Evolutionary conservation across 1,140 invertebrate species (phyloP), one percentile per base, ranked within the genome.

Genomic region (Drosophila kepulauana): DNA sequence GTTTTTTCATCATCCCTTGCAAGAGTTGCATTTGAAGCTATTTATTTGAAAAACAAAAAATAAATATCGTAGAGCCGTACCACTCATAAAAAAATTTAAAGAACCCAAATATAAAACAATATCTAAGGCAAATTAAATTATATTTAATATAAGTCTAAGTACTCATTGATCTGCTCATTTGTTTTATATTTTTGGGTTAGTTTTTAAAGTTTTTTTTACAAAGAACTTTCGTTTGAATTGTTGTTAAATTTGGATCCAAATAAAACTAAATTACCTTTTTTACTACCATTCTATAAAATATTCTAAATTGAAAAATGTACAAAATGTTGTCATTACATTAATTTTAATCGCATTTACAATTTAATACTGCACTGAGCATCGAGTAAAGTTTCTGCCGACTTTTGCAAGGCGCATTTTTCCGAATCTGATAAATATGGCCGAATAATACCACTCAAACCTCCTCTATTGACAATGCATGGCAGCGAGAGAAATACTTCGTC

Each of bases 401-500:
- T 49, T 35, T 94, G 93, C 0, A 98, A 91, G 80, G 94, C 92
- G 0, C 68, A 72, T 0, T 91, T 75, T 92, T 98, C 97, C 11
- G 93, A 88, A 0, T 95, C 93, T 0, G 94, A 96, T 25, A 98
- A 93, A 20, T 94, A 94, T 91, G 97, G 96, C 15, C 95, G 94
- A 8, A 98, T 94, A 25, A 97, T 93, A 63, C 95, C 94, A 0
- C 93, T 94, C 0, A 98, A 94, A n/a, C 97, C 97, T 58, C 94
- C 94, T 56, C 94, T 93, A 16, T 96, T 96, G 3, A 98, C 81
- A 7, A 97, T 94, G 74, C 96, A 96, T 1, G 97, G 97, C 33
- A 98, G 81, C 0, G 97, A 98, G 8, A 98, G 93, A 80, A 96
- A 98, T 15, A 98, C 96, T 52, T 97, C 96, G 0, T 96, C 93